Evolutionary conservation across 2,113 vertebrate species (phyloP), one percentile per base, ranked within the genome.

Genomic region (Oplegnathus fasciatus): DNA sequence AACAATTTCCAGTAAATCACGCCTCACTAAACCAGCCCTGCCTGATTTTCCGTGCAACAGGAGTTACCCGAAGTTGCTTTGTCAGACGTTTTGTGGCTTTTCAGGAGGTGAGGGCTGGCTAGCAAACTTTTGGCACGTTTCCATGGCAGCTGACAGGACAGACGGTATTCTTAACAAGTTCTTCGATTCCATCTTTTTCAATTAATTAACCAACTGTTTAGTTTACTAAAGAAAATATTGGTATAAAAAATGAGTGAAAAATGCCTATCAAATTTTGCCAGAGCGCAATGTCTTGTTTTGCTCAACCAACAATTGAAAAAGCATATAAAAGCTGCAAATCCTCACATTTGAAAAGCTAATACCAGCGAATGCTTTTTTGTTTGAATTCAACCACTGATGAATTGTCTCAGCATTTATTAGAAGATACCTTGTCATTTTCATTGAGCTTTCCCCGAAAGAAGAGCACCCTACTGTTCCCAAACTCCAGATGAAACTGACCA

Each of bases 401-500:
- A 48, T 48, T 42, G 7, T 50, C 22, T 37, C 17, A n/a, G 48
- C 26, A 0, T n/a, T 13, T 55, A 34, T 52, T 0, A 24, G 42
- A 17, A 42, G 72, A 62, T 32, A 40, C 22, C 58, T 22, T 52
- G 54, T 76, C 52, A 54, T 28, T 61, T 37, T 30, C 54, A 70
- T 78, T 9, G 66, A 72, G 67, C 24, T 66, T 3, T 17, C 26
- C n/a, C 18, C 17, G 10, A 6, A 52, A 62, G n/a, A n/a, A 34
- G n/a, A 76, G n/a, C 13, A 1, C 7, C 28, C 8, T 20, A 46
- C 44, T 13, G 20, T 58, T 66, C 48, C 52, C 57, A 69, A 68
- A 82, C 70, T 57, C 26, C 55, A 22, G 60, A 69, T 58, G 46
- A 66, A 75, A 30, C 65, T 70, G 85, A 89, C 83, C 72, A 30